A percentile compares a stretch with the other conserved stretches of the same genome.
Conservation (phyloP, 64 coral and sea anemone species). For the Dendronephthya gigantea region DNA sequence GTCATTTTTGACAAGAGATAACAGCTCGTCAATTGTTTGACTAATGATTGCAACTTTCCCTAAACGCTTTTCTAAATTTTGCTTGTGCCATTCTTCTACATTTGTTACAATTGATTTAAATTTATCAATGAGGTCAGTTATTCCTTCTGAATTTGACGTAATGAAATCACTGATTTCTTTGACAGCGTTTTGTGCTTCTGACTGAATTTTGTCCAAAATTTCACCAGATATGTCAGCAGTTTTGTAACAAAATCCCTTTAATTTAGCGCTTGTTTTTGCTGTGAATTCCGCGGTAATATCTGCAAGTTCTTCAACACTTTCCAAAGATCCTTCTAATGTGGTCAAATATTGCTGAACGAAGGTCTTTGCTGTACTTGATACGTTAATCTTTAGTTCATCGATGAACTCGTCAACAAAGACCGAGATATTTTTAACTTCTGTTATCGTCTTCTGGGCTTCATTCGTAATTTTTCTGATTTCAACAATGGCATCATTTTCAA, state of each 20-base stretch:
- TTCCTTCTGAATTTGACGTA: too few relatives aligned
- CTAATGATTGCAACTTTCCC: background rate
- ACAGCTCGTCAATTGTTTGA: background rate
- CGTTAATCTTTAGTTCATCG: slow-evolving; percentile 54
- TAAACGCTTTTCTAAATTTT: background rate
- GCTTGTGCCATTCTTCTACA: background rate
- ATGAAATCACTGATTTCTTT: background rate
- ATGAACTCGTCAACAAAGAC: slow-evolving; percentile 48
- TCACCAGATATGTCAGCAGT: background rate
- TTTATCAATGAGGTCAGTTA: too few relatives aligned
- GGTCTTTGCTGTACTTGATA: slow-evolving; percentile 31
- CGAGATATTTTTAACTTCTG: slow-evolving; percentile 43
- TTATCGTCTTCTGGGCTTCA: slow-evolving; percentile 28
- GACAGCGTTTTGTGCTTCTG: background rate
- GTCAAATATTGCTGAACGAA: slow-evolving; percentile 59
- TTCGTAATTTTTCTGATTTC: slow-evolving; percentile 15
- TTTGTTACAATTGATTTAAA: background rate
- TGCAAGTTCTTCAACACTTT: slow-evolving; percentile 50
- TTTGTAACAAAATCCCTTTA: background rate
- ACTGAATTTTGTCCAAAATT: background rate
- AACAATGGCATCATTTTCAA: slow-evolving; percentile 37
- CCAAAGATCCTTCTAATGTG: slow-evolving; percentile 47
- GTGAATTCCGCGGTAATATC: background rate
- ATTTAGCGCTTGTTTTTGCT: background rate
- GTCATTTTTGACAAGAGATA: background rate